Conservation (phyloP, 2,888 invertebrate genomes). For the Lingula anatina region DNA sequence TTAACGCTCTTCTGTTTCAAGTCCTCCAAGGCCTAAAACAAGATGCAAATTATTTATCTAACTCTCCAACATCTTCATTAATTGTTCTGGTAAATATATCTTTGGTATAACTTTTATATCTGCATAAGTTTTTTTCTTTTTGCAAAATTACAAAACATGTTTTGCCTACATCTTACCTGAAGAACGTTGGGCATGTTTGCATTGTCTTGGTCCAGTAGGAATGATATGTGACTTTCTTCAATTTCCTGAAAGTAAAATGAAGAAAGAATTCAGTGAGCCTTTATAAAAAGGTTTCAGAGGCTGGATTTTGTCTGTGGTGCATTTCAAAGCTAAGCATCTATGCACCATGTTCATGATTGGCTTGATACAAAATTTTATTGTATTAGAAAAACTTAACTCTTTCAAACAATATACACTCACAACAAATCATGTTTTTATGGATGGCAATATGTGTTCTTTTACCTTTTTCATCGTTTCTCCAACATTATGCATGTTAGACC, state of each 20-base stretch:
- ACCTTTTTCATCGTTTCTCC: conserved; percentile 20
- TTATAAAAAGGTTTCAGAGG: no score
- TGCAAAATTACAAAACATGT: not conserved
- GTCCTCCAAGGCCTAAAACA: conserved; percentile 28
- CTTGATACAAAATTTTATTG: no score
- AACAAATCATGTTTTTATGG: no score
- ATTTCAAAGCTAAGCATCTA: no score
- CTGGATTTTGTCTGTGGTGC: no score
- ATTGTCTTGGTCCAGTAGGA: conserved; percentile 19
- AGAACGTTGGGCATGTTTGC: conserved; percentile 31
- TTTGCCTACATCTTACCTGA: conserved; percentile 18
- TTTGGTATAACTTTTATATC: not conserved
- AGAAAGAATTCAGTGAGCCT: no score
- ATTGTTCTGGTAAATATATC: not conserved
- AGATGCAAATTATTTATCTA: no score
- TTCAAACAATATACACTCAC: no score
- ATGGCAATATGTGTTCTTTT: no score
- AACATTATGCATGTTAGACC: conserved; percentile 29
- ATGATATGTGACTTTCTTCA: conserved; percentile 27
- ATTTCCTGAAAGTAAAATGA: conserved; percentile 24
- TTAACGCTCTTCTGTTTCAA: conserved; percentile 13
- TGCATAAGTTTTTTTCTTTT: conserved; percentile 1
- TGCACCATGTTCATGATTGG: no score
- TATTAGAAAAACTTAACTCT: no score
- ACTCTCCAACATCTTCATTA: no score